Evolutionary conservation across 2,888 invertebrate species (phyloP).

Genomic region (Drosophila conformis): DNA sequence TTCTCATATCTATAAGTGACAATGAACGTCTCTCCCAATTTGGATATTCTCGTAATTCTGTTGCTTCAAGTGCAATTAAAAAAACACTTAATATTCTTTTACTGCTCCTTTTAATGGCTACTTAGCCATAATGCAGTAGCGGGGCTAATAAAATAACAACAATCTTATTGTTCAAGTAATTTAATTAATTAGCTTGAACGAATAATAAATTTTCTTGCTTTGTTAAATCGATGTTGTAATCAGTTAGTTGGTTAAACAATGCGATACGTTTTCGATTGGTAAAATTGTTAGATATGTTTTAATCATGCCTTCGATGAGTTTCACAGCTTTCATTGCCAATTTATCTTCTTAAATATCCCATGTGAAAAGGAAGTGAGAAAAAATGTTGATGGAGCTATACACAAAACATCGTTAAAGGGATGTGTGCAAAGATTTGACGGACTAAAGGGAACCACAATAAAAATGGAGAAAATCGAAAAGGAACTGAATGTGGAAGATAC

Average conservation of each 20-base stretch:
- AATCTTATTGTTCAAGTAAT: background rate
- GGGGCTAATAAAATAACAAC: background rate
- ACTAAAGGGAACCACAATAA: background rate
- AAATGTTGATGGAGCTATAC: constrained; percentile 1
- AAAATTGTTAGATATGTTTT: constrained; percentile 1
- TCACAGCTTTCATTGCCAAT: constrained; percentile 15
- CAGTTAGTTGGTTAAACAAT: background rate
- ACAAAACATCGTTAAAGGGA: constrained; percentile 44
- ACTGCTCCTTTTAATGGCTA: background rate
- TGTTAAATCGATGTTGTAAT: too few relatives aligned
- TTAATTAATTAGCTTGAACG: background rate
- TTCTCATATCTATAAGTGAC: background rate
- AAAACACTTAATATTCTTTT: background rate
- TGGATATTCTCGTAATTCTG: background rate
- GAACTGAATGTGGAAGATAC: background rate
- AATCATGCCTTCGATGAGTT: background rate
- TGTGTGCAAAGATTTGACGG: constrained; percentile 22
- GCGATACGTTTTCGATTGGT: background rate
- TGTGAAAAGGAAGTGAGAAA: background rate
- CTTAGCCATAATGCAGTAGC: background rate
- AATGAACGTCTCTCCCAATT: background rate
- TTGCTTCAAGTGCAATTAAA: background rate
- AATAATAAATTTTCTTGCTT: constrained; percentile 1
- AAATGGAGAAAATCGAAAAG: background rate
- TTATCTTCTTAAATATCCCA: constrained; percentile 35